A percentile compares a stretch with the other conserved stretches of the same genome.
Evolutionary conservation across 2,113 vertebrate species (phyloP).

Genomic region (Verasper variegatus): DNA sequence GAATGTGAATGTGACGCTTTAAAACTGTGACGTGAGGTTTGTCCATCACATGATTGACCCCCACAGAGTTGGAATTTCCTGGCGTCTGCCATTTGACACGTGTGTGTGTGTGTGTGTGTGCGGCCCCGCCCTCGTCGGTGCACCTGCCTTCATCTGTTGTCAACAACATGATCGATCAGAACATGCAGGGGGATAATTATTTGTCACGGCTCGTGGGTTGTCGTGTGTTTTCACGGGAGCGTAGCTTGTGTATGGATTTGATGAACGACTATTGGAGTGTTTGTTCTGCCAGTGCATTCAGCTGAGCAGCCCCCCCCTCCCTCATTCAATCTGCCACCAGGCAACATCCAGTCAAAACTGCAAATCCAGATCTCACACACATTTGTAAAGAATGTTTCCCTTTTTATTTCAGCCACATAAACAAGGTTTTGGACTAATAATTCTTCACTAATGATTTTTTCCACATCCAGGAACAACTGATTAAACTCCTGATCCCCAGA

Average conservation of each 20-base stretch:
- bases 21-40: background rate
- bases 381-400: background rate
- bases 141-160: too few relatives aligned
- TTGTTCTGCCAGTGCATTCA: too few relatives aligned
- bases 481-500: too few relatives aligned
- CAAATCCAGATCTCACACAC: background rate
- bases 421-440: background rate
- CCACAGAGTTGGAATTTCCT: background rate
- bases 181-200: background rate
- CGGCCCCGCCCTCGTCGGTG: background rate
- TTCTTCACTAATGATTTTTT: background rate
- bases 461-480: too few relatives aligned
- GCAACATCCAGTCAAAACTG: background rate
- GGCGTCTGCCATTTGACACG: too few relatives aligned
- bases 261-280: too few relatives aligned
- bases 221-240: background rate
- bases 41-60: background rate
- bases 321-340: background rate
- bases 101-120: background rate
- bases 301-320: too few relatives aligned
- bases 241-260: background rate
- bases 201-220: background rate
- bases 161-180: background rate
- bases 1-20: constrained; percentile 1
- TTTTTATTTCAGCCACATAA: background rate